These are phyloP conservation scores for Gila robusta DNA, from an alignment of 2,797 vertebrate genomes.

Conservation along the genomic window DNA sequence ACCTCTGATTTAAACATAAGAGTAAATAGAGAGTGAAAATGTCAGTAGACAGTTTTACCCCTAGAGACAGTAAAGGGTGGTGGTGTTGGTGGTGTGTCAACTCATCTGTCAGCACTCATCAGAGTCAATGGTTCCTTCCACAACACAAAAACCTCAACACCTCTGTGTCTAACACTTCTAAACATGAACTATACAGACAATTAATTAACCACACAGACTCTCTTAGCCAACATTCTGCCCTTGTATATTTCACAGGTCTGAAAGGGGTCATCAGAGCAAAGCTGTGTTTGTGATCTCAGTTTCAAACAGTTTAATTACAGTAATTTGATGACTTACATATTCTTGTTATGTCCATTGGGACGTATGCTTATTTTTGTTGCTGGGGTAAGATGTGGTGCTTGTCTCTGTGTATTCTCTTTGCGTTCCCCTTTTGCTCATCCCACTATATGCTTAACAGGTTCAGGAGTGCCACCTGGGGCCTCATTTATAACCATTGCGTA, in stretches of 20 bases:
- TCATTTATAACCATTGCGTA: too few species aligned
- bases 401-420: background rate
- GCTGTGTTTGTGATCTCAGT: background rate
- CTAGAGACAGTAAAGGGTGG: conserved; percentile 29
- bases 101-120: conserved; percentile 57
- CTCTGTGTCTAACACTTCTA: conserved; percentile 22
- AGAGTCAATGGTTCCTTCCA: conserved; percentile 40
- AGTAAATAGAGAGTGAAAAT: conserved; percentile 16
- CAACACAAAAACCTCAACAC: conserved; percentile 10
- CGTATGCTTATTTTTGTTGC: background rate
- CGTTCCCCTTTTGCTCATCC: background rate
- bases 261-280: conserved; percentile 13
- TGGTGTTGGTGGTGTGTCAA: conserved; percentile 50
- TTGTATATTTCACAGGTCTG: conserved; percentile 8
- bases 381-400: background rate
- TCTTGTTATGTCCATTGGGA: background rate
- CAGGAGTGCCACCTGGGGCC: background rate
- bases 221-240: background rate
- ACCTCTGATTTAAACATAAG: conserved; percentile 18
- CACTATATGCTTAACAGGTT: background rate
- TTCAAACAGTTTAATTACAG: background rate
- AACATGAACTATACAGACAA: background rate
- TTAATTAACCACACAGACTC: background rate
- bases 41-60: conserved; percentile 15
- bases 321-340: background rate